Percentiles rank a stretch among this genome's conserved stretches.
Conservation (phyloP, 2,113 vertebrate species). For the Nothocercus julius region DNA sequence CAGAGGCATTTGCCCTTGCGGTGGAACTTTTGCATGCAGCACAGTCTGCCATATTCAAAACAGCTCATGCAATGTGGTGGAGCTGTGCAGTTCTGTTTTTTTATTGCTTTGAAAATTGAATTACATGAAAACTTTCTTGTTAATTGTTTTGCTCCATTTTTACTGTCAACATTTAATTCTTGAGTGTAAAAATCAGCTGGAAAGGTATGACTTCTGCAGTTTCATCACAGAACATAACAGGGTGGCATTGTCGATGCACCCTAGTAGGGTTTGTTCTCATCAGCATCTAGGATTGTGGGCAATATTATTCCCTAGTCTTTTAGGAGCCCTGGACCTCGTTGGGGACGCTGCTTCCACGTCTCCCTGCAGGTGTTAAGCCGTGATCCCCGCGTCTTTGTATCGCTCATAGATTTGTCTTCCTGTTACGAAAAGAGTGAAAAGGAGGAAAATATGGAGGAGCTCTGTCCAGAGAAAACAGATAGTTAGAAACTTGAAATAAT, state of each 20-base stretch:
- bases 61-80: neutral
- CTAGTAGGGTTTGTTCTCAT: neutral
- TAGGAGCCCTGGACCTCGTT: neutral
- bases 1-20: neutral
- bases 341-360: neutral
- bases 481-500: neutral
- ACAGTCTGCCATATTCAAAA: neutral
- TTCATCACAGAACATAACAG: neutral
- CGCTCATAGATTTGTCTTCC: neutral
- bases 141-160: neutral
- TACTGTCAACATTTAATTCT: neutral
- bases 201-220: neutral
- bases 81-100: neutral
- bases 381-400: neutral
- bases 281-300: neutral
- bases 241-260: neutral
- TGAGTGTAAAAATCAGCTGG: neutral
- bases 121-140: neutral
- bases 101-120: neutral
- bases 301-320: neutral
- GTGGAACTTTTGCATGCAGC: neutral
- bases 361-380: neutral
- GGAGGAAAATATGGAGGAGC: neutral
- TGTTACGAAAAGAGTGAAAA: neutral
- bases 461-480: neutral